Conservation (phyloP, 2,888 invertebrate genomes). For the Odontothrips loti region DNA sequence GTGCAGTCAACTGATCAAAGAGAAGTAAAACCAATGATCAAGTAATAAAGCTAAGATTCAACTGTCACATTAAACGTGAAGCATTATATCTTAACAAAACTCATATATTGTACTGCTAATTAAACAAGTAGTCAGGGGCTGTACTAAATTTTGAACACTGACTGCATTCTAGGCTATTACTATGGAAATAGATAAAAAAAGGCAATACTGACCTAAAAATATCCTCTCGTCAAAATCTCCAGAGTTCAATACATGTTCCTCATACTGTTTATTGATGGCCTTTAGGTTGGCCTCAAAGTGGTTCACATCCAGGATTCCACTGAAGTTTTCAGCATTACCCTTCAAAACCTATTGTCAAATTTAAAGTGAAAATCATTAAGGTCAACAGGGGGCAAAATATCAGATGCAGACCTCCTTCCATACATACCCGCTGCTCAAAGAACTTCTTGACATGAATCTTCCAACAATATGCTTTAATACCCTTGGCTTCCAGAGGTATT, state of each 20-base stretch:
- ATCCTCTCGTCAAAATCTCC: slow-evolving; percentile 97
- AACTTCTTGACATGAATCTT: slow-evolving; percentile 71
- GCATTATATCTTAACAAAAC: neutral
- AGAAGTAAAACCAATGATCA: neutral
- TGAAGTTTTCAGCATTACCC: slow-evolving; percentile 65
- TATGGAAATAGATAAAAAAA: no score
- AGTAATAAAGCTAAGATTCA: neutral
- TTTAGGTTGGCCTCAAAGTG: slow-evolving; percentile 83
- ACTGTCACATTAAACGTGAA: neutral
- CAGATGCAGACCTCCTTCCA: neutral
- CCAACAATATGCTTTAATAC: slow-evolving; percentile 84
- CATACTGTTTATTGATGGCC: slow-evolving; percentile 80
- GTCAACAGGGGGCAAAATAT: slow-evolving; percentile 29
- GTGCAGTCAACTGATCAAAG: neutral
- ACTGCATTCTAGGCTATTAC: neutral
- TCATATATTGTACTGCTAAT: no score
- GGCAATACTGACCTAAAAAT: slow-evolving; percentile 71
- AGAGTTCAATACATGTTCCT: slow-evolving; percentile 81
- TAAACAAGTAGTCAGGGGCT: no score
- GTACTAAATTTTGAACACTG: no score
- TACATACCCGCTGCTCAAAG: slow-evolving; percentile 62
- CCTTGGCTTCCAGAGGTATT: slow-evolving; percentile 79
- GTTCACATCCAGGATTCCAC: slow-evolving; percentile 70
- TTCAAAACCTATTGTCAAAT: slow-evolving; percentile 58
- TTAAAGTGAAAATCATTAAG: slow-evolving; percentile 29